Conservation (phyloP, 2,113 vertebrate species). For the Dromas ardeola region DNA sequence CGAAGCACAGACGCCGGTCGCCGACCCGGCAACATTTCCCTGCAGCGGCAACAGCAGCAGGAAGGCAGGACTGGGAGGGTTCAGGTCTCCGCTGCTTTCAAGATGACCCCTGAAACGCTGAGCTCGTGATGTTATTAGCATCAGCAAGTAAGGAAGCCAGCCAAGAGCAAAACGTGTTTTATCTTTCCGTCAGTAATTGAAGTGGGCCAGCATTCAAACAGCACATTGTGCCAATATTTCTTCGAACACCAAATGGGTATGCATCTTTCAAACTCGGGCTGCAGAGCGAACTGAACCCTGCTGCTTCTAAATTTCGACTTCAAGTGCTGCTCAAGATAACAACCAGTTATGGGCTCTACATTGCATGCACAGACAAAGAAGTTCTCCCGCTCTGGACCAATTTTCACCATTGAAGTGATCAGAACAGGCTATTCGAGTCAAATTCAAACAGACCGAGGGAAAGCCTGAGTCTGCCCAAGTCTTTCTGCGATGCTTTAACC, state of each 20-base stretch:
- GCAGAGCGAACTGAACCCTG: neutral
- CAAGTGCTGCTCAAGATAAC: neutral
- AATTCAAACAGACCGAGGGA: neutral
- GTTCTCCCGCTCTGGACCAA: neutral
- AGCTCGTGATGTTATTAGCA: constrained; percentile 22
- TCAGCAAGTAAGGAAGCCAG: constrained; percentile 43
- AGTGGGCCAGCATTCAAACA: constrained; percentile 13
- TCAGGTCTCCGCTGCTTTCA: constrained; percentile 7
- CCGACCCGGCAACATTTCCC: neutral
- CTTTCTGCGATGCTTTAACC: neutral
- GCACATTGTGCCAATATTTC: constrained; percentile 33
- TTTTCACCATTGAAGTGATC: neutral
- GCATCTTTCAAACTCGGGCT: neutral
- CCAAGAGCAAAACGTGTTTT: constrained; percentile 42
- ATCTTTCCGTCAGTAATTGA: constrained; percentile 26
- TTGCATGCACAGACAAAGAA: neutral
- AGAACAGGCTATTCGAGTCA: neutral
- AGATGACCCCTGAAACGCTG: constrained; percentile 44
- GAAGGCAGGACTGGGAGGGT: neutral
- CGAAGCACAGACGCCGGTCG: neutral
- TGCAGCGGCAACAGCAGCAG: neutral
- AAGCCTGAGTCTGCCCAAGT: neutral
- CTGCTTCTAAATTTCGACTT: neutral
- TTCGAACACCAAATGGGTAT: neutral
- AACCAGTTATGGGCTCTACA: neutral